Conservation (phyloP, 2,797 vertebrate species). For the Morelia viridis region DNA sequence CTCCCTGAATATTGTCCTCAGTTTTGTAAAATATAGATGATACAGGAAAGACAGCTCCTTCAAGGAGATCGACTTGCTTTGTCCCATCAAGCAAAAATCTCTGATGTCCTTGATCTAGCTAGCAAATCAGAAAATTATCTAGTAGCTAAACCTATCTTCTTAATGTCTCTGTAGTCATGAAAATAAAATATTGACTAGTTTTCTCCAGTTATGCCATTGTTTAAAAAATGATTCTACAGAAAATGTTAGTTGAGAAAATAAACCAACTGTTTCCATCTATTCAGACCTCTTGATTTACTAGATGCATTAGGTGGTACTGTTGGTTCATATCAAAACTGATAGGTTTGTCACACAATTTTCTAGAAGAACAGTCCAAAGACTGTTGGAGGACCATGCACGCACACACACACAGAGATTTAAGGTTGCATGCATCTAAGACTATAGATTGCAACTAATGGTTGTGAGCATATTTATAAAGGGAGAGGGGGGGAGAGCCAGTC, state of each 20-base stretch:
- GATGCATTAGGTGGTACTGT: neutral
- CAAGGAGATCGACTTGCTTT: neutral
- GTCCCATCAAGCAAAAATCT: neutral
- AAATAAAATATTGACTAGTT: neutral
- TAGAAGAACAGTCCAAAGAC: neutral
- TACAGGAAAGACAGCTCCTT: neutral
- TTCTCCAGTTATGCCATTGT: neutral
- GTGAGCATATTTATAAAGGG: neutral
- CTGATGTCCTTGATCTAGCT: neutral
- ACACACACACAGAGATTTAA: neutral
- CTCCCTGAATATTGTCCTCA: neutral
- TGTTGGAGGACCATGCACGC: neutral
- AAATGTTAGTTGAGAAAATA: neutral
- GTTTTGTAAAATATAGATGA: neutral
- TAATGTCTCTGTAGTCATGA: neutral
- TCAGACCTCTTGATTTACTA: neutral
- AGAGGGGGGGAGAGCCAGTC: neutral
- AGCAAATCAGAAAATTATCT: neutral
- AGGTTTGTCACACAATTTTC: neutral
- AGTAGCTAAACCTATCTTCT: neutral
- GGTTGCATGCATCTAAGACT: neutral
- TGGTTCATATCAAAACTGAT: neutral
- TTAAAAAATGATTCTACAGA: neutral
- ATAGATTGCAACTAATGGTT: neutral
- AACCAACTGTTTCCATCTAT: neutral